Conservation (phyloP, 2,797 vertebrate species). For the Chrosomus eos region DNA sequence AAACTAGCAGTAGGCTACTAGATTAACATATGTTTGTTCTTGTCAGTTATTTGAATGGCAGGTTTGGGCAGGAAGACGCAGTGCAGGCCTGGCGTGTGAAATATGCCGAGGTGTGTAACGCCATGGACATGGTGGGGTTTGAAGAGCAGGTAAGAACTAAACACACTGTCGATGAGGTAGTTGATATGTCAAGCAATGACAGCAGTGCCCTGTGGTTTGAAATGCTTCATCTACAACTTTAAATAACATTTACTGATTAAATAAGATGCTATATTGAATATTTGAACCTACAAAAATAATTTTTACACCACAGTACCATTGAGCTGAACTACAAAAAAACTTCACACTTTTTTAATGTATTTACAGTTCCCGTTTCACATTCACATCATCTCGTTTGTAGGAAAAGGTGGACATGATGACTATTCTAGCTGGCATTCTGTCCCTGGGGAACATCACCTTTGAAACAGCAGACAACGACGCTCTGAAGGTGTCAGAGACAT, state of each 20-base stretch:
- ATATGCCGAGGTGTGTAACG: conserved; percentile 76
- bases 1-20: not conserved
- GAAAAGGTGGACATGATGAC: conserved; percentile 81
- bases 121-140: conserved; percentile 83
- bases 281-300: not conserved
- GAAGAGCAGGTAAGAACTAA: conserved; percentile 75
- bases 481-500: conserved; percentile 67
- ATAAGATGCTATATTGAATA: not conserved
- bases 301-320: not conserved
- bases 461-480: conserved; percentile 70
- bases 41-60: conserved; percentile 74
- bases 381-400: conserved; percentile 56
- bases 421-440: conserved; percentile 78
- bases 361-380: not conserved
- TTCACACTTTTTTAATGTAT: not conserved
- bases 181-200: too few relatives aligned
- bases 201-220: not conserved
- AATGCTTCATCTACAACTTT: not conserved
- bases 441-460: conserved; percentile 79
- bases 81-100: conserved; percentile 70
- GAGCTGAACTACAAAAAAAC: not conserved
- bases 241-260: not conserved
- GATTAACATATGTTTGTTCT: not conserved
- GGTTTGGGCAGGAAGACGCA: conserved; percentile 65
- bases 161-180: not conserved